Base-by-base conservation (phyloP, 2,888 invertebrate species). In the Coenonympha glycerion region DNA sequence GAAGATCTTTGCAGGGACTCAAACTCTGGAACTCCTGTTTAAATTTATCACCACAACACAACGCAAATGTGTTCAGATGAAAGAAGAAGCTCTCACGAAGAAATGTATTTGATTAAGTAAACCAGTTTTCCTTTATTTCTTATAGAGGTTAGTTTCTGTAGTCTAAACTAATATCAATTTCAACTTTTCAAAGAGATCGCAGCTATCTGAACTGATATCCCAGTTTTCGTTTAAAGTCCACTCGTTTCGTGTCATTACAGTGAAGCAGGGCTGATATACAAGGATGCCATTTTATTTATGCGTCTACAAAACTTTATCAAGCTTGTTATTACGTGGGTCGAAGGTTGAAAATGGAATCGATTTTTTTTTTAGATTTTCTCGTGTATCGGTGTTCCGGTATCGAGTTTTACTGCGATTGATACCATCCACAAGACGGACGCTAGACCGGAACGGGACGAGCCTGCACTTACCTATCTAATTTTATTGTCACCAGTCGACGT, bases 381-480 rank as follows among this genome's bases (percentile, higher is more conserved):
- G 53, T 53, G 49, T 52, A 56, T 59, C 65, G 63, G 69, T 63
- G 58, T 57, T 56, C 60, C 63, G 64, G 67, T 69, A 71, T 72
- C 68, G 75, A 80, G 84, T 85, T 85, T 85, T 84, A 83, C 79
- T 82, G 76, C 83, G 84, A 85, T 86, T 86, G 85, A 85, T 84
- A 84, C 75, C 72, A 72, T 76, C 79, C 76, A 64, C 78, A 80
- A 79, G 79, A 76, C 77, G 76, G 75, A 78, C 71, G 71, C 69
- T 59, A 71, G 71, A 66, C 70, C 69, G 65, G 60, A 72, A 69
- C 75, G 71, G 68, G 73, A 73, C 77, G 77, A 78, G 82, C 79
- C 80, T 71, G 78, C 79, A 85, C 83, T 85, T 86, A 85, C 83
- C 85, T 86, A 85, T 86, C 85, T 86, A 84, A 86, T 86, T 86